Conservation (phyloP, 2,113 vertebrate genomes). For the Oreocharis arfaki region DNA sequence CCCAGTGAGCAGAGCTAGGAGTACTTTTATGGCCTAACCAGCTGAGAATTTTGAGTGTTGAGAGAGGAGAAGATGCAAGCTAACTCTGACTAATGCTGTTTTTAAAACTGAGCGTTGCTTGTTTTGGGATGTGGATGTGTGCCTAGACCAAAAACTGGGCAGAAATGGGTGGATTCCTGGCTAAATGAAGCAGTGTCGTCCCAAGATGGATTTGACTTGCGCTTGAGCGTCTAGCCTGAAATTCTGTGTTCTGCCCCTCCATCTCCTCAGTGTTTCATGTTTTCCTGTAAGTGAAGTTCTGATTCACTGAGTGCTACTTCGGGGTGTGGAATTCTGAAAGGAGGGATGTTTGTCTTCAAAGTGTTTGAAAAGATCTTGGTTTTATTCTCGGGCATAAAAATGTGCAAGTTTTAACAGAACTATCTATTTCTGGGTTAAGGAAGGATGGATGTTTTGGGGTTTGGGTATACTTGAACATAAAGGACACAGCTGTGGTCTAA, state of each 20-base stretch:
- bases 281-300: background rate
- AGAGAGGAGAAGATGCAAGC: fast-evolving
- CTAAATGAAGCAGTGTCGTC: background rate
- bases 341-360: background rate
- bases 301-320: background rate
- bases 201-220: background rate
- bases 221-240: background rate
- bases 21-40: background rate
- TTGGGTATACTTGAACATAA: background rate
- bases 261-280: background rate
- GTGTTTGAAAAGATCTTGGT: background rate
- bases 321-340: background rate
- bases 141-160: background rate
- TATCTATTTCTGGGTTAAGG: background rate
- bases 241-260: background rate
- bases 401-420: background rate
- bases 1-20: background rate
- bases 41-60: background rate
- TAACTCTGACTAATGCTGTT: background rate
- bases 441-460: background rate
- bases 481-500: background rate
- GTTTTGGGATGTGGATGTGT: background rate
- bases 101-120: background rate
- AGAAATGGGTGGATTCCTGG: background rate
- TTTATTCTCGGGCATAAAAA: background rate